Conservation (phyloP, 2,113 vertebrate genomes). For the Calyptomena viridis region DNA sequence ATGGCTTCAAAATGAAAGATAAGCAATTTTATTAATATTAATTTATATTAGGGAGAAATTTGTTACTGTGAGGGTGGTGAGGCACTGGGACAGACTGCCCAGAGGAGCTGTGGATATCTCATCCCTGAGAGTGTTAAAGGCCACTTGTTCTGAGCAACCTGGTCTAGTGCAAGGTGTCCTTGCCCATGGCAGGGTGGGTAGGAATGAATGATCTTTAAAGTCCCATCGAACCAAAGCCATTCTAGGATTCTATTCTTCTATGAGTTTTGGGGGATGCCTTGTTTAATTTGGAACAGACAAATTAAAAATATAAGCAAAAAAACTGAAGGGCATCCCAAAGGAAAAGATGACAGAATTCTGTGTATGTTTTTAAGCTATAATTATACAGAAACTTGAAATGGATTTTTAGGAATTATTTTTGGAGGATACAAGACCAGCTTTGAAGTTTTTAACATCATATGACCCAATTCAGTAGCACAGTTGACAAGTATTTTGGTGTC, state of each 20-base stretch:
- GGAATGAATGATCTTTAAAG: not conserved
- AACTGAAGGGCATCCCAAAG: not conserved
- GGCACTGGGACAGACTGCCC: not conserved
- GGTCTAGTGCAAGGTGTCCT: not conserved
- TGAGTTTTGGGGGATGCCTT: not conserved
- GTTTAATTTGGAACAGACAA: not conserved
- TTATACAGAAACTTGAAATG: not conserved
- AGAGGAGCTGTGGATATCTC: not conserved
- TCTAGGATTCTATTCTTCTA: not conserved
- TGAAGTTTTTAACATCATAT: not conserved
- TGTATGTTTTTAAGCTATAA: not conserved
- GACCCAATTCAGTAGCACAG: not conserved
- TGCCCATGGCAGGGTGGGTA: not conserved
- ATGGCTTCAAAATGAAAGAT: not conserved
- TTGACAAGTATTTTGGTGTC: not conserved
- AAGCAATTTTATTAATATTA: no score
- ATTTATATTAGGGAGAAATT: not conserved
- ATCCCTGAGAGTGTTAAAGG: not conserved
- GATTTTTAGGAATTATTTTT: not conserved
- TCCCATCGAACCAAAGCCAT: not conserved
- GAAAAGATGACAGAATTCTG: not conserved
- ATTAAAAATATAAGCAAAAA: not conserved
- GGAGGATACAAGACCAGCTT: not conserved
- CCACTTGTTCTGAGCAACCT: not conserved
- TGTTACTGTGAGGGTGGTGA: not conserved